Evolutionary conservation across 2,113 vertebrate species (phyloP).

Genomic region (Corythoichthys haematopterus): DNA sequence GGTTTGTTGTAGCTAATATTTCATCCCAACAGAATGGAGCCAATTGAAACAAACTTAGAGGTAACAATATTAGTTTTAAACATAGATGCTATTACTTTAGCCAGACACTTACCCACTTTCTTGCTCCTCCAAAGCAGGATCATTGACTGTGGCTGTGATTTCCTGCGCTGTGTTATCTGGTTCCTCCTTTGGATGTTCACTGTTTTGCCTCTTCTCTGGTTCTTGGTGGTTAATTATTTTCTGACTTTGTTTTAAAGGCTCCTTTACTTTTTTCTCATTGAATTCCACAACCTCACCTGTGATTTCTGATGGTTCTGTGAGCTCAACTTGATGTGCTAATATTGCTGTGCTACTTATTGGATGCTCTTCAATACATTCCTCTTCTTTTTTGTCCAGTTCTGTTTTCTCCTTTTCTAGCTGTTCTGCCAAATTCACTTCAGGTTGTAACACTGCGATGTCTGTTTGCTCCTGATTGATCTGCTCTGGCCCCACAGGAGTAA

Average conservation of each 20-base stretch:
- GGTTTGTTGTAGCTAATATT: neutral
- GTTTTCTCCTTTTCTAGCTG: conserved; percentile 6
- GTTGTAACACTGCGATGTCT: conserved; percentile 10
- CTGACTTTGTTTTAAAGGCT: conserved; percentile 10
- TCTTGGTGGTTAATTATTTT: conserved; percentile 7
- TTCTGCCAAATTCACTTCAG: conserved; percentile 18
- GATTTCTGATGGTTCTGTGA: conserved; percentile 2
- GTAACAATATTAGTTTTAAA: too few relatives aligned
- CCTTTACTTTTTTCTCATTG: conserved; percentile 1
- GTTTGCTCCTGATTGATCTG: conserved; percentile 23
- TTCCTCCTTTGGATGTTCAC: conserved; percentile 28
- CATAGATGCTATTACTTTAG: too few relatives aligned
- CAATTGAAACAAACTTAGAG: neutral
- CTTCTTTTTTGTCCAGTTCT: conserved; percentile 19
- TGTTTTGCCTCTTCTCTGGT: conserved; percentile 16
- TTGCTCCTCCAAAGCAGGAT: conserved; percentile 33
- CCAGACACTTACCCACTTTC: conserved; percentile 46
- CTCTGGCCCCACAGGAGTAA: conserved; percentile 27
- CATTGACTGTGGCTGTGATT: conserved; percentile 15
- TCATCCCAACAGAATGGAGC: neutral
- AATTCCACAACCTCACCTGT: conserved; percentile 12
- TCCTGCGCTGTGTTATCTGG: conserved; percentile 18
- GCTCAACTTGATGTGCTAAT: neutral
- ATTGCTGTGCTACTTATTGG: neutral
- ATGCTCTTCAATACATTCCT: conserved; percentile 10